phyloP scores from a whole-genome alignment of 2,797 vertebrate genomes.

The Lithobates sylvaticus region DNA sequence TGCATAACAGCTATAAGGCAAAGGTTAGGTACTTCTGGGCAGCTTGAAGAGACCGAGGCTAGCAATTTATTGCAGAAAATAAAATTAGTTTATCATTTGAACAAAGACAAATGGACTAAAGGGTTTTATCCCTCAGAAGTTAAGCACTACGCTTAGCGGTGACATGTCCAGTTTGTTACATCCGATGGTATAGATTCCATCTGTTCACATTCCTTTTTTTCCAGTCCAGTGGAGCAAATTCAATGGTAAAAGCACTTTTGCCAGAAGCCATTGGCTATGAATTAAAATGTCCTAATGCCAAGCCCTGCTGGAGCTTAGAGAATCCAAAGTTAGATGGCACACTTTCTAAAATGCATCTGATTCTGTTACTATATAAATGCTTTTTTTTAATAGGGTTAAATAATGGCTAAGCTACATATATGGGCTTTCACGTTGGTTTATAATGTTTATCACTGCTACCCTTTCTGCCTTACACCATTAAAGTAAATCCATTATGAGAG shows the following conservation, averaged over 20 bases:
- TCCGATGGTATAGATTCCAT: slow-evolving; percentile 67
- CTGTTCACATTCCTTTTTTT: slow-evolving; percentile 70
- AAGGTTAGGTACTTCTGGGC: slow-evolving; percentile 9
- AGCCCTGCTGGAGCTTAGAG: slow-evolving; percentile 59
- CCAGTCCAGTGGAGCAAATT: slow-evolving; percentile 74
- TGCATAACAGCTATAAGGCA: not conserved
- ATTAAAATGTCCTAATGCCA: slow-evolving; percentile 57
- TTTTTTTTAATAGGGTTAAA: not conserved
- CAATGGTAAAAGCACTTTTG: slow-evolving; percentile 69
- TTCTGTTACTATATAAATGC: not conserved
- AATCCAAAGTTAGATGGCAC: slow-evolving; percentile 44
- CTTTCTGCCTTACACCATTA: too few species aligned
- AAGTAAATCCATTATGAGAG: too few species aligned
- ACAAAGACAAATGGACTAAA: slow-evolving; percentile 21
- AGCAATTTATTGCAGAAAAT: slow-evolving; percentile 21
- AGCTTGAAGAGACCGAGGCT: not conserved
- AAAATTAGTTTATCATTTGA: slow-evolving; percentile 27
- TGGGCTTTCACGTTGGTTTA: too few species aligned
- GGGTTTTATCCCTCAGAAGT: slow-evolving; percentile 27
- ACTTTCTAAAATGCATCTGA: slow-evolving; percentile 50
- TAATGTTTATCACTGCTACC: too few species aligned
- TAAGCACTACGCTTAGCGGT: slow-evolving; percentile 37
- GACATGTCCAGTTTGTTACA: slow-evolving; percentile 53
- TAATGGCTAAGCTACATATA: not conserved
- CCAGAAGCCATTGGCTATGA: slow-evolving; percentile 69